A percentile compares a stretch with the other conserved stretches of the same genome.
These are phyloP conservation scores for Suricata suricatta DNA, from an alignment of 2,113 vertebrate species.

Conservation along the genomic window DNA sequence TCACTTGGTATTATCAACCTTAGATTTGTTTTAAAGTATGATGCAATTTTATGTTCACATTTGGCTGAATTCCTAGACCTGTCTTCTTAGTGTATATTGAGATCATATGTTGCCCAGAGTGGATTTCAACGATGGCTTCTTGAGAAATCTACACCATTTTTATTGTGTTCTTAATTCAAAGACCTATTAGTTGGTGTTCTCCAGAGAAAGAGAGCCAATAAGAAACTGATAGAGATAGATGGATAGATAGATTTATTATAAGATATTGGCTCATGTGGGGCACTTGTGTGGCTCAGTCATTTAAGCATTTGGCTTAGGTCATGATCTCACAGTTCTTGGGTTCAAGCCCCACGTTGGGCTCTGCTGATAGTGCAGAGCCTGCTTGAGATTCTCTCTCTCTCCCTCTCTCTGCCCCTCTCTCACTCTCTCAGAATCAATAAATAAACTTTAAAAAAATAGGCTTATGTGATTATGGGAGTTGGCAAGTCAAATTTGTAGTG, in stretches of 20 bases:
- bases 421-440: too few relatives aligned
- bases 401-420: too few relatives aligned
- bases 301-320: too few relatives aligned
- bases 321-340: too few relatives aligned
- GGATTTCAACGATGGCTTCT: background rate
- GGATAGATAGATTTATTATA: background rate
- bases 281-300: too few relatives aligned
- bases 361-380: too few relatives aligned
- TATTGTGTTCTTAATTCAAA: background rate
- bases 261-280: background rate
- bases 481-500: background rate
- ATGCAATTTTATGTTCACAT: background rate
- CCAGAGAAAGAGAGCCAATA: background rate
- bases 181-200: background rate
- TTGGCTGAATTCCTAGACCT: background rate
- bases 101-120: background rate
- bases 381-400: too few relatives aligned
- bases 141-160: background rate
- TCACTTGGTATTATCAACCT: background rate
- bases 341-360: too few relatives aligned
- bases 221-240: background rate
- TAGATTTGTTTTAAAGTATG: background rate
- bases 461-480: background rate
- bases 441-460: background rate
- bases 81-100: background rate